These are phyloP conservation scores for Eristalis intricaria DNA, from an alignment of 2,888 invertebrate genomes.

Conservation along the genomic window DNA sequence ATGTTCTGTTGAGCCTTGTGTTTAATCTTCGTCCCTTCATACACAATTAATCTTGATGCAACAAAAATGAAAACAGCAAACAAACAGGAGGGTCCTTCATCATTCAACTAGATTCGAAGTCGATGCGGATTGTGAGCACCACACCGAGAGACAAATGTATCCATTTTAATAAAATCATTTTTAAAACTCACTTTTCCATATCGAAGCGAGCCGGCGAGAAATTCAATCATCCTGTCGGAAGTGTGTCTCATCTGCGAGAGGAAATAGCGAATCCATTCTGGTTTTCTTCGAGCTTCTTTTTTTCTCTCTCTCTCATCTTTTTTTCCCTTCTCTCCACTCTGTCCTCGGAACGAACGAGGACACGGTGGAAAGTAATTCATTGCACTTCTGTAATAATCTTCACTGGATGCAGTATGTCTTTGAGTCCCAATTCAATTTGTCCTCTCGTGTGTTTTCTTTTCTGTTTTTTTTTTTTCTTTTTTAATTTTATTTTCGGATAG, in stretches of 20 bases:
- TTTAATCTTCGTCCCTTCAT: background rate
- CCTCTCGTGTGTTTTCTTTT: background rate
- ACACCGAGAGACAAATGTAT: background rate
- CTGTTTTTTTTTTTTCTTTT: background rate
- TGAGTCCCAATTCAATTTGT: background rate
- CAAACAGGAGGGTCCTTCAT: background rate
- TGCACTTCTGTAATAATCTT: background rate
- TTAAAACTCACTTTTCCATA: slow-evolving; percentile 1
- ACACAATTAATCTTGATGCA: slow-evolving; percentile 25
- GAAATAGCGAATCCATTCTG: slow-evolving; percentile 36
- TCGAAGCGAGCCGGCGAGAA: background rate
- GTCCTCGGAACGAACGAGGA: background rate
- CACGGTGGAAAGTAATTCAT: slow-evolving; percentile 33
- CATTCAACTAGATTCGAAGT: background rate
- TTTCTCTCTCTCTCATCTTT: background rate
- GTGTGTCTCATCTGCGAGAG: slow-evolving; percentile 12
- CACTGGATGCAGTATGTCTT: slow-evolving; percentile 13
- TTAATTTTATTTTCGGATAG: background rate
- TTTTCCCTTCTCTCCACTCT: background rate
- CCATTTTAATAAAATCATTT: background rate
- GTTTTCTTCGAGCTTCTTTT: background rate
- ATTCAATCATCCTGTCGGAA: slow-evolving; percentile 40
- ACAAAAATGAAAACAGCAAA: background rate
- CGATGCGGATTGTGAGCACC: background rate
- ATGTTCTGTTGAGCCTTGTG: slow-evolving; percentile 9